A percentile compares a stretch with the other conserved stretches of the same genome.
These are phyloP conservation scores for Penelope pileata DNA, from an alignment of 2,113 vertebrate species.

Conservation along the genomic window DNA sequence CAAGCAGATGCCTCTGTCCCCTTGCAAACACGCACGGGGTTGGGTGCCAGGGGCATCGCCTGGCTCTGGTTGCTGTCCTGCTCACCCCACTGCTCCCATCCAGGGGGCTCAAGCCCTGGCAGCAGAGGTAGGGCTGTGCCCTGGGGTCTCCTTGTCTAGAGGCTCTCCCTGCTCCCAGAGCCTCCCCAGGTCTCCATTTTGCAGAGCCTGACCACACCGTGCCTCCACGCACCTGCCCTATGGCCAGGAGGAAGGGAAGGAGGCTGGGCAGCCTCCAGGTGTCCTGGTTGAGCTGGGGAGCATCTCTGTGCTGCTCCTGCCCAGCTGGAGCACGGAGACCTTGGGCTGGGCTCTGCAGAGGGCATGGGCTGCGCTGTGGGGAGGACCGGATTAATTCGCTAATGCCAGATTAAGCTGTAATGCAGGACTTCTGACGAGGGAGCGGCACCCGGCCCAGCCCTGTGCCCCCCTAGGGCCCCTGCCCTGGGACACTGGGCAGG, in stretches of 20 bases:
- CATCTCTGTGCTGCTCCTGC: neutral
- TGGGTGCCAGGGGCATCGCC: neutral
- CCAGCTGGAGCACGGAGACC: neutral
- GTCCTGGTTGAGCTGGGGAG: neutral
- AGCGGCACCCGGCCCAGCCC: neutral
- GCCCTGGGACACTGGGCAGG: fast-evolving
- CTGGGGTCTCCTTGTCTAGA: neutral
- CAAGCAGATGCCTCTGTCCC: neutral
- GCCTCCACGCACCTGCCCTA: neutral
- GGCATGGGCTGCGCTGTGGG: neutral
- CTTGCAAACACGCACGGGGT: fast-evolving
- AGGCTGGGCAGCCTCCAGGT: neutral
- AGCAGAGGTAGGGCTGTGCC: neutral
- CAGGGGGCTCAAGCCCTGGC: neutral
- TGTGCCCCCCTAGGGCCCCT: neutral
- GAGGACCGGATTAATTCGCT: conserved; percentile 30
- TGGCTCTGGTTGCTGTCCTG: neutral
- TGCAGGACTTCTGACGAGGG: conserved; percentile 23
- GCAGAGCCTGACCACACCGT: neutral
- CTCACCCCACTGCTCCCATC: no score
- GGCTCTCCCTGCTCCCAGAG: neutral
- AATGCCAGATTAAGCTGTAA: conserved; percentile 67
- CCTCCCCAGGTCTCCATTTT: neutral
- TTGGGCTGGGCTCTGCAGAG: neutral
- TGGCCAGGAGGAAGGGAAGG: neutral